Evolutionary conservation across 2,888 invertebrate genomes (phyloP).

Genomic region (Chrysopilus asiliformis): DNA sequence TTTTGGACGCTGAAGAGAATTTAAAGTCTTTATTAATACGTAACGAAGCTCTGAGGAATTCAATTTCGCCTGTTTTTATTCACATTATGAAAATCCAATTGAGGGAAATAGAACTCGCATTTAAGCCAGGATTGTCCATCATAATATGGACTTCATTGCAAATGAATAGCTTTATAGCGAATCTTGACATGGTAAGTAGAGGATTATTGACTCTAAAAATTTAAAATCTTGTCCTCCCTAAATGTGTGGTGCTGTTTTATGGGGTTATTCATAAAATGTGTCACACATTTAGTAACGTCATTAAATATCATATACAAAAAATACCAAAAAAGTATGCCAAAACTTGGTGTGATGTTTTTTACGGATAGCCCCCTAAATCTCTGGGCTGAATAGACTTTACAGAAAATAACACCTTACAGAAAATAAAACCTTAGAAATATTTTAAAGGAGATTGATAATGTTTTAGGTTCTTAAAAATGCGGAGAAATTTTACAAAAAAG

Average conservation of each 20-base stretch:
- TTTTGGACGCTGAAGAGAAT: constrained; percentile 46
- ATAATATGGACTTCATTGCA: constrained; percentile 74
- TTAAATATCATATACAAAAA: no score
- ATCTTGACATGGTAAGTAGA: constrained; percentile 45
- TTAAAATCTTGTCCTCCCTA: no score
- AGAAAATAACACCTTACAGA: no score
- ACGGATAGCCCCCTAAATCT: no score
- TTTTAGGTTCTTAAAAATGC: constrained; percentile 23
- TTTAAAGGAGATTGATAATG: constrained; percentile 1
- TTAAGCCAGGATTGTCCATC: constrained; percentile 61
- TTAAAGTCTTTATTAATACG: constrained; percentile 48
- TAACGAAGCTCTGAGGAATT: constrained; percentile 45
- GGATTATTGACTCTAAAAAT: no score
- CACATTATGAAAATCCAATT: constrained; percentile 55
- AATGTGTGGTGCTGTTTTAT: no score
- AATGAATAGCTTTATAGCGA: constrained; percentile 24
- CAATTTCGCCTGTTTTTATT: constrained; percentile 41
- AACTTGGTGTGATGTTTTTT: no score
- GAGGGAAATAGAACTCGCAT: constrained; percentile 52
- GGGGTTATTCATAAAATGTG: not conserved
- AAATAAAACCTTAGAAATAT: no score
- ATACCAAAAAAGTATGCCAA: no score
- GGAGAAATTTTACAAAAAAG: constrained; percentile 26
- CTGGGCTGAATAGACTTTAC: no score
- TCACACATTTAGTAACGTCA: no score